phyloP scores from a whole-genome alignment of 2,888 invertebrate species.

The Yponomeuta cagnagella region DNA sequence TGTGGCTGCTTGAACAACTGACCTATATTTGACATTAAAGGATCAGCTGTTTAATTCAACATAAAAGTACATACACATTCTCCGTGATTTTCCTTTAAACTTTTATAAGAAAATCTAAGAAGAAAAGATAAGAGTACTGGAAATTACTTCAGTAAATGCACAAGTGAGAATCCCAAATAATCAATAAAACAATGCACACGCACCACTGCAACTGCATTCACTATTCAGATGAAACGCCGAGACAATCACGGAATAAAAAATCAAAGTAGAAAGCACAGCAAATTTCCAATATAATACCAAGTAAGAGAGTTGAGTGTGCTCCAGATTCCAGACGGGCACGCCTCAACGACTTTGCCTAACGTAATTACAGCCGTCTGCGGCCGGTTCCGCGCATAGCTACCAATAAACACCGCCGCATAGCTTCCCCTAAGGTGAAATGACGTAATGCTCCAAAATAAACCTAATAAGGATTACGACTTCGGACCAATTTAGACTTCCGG shows the following conservation, averaged over 20 bases:
- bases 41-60: neutral
- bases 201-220: neutral
- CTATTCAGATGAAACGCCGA: neutral
- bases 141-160: neutral
- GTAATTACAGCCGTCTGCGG: constrained; percentile 19
- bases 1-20: neutral
- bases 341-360: constrained; percentile 32
- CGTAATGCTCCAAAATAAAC: constrained; percentile 75
- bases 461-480: constrained; percentile 55
- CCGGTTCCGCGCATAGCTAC: constrained; percentile 29
- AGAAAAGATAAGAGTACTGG: neutral
- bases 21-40: neutral
- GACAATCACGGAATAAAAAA: neutral
- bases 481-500: constrained; percentile 35
- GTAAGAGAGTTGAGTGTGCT: constrained; percentile 23
- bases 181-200: neutral
- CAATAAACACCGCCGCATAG: constrained; percentile 31
- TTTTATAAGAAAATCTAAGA: too few relatives aligned
- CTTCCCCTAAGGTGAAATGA: constrained; percentile 47
- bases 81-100: too few relatives aligned
- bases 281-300: constrained; percentile 17
- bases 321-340: constrained; percentile 39
- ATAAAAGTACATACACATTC: neutral
- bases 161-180: neutral
- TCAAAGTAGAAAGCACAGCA: constrained; percentile 19